Evolutionary conservation across 1,140 invertebrate genomes (phyloP).

Genomic region (Temnothorax longispinosus): DNA sequence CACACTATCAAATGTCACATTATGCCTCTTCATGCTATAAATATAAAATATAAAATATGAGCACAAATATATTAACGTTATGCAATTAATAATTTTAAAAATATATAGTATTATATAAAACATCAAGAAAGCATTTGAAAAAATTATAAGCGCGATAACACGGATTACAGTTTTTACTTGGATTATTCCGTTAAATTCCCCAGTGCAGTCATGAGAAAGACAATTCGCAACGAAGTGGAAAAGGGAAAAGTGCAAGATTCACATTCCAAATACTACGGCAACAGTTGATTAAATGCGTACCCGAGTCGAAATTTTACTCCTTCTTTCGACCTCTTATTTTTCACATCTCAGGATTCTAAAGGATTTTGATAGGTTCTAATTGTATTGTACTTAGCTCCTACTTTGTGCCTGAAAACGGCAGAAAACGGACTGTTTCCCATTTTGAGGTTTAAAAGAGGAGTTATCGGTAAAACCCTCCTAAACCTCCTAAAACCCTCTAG

Average conservation of each 20-base stretch:
- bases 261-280: neutral
- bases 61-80: neutral
- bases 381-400: too few relatives aligned
- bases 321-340: too few relatives aligned
- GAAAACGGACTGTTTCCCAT: too few relatives aligned
- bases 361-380: too few relatives aligned
- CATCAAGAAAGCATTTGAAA: neutral
- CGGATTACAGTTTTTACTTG: neutral
- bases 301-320: too few relatives aligned
- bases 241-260: neutral
- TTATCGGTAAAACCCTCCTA: too few relatives aligned
- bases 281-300: slow-evolving; percentile 17
- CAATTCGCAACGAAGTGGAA: neutral
- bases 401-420: too few relatives aligned
- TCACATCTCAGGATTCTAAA: too few relatives aligned
- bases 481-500: too few relatives aligned
- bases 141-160: neutral
- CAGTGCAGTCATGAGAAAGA: neutral
- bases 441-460: too few relatives aligned
- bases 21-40: neutral
- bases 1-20: neutral
- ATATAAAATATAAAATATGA: neutral
- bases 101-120: neutral
- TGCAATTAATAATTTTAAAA: neutral
- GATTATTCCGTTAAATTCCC: neutral